Conservation (phyloP, 2,888 invertebrate species). For the Thera britannica region DNA sequence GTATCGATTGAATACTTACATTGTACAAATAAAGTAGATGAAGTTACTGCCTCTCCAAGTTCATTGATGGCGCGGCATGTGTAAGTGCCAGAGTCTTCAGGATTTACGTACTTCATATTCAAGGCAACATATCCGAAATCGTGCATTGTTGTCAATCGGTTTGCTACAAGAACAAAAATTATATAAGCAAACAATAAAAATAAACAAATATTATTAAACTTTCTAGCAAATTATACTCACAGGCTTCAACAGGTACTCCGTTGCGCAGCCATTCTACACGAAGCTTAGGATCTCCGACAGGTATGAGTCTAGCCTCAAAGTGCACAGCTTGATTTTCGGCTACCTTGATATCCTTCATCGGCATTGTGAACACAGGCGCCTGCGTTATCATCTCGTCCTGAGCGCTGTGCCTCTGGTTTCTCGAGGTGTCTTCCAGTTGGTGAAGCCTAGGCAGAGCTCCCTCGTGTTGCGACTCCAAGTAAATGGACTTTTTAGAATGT, state of each 20-base stretch:
- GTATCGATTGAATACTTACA: conserved; percentile 82
- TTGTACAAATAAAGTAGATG: conserved; percentile 95
- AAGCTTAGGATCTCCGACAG: conserved; percentile 96
- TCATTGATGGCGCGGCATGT: conserved; percentile 97
- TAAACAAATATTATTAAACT: background rate
- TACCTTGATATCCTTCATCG: conserved; percentile 93
- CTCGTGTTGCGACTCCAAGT: conserved; percentile 94
- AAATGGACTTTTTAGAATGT: conserved; percentile 93
- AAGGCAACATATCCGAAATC: conserved; percentile 99
- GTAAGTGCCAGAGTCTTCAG: conserved; percentile 98
- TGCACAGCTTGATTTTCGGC: conserved; percentile 97
- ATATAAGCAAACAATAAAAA: no score
- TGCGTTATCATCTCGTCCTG: conserved; percentile 93
- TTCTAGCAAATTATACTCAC: conserved; percentile 77
- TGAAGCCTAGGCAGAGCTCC: conserved; percentile 92
- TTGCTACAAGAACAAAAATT: conserved; percentile 83
- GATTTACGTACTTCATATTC: conserved; percentile 97
- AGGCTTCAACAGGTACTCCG: conserved; percentile 95
- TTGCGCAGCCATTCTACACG: conserved; percentile 97
- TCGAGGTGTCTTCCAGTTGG: conserved; percentile 92
- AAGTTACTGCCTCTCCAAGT: conserved; percentile 97
- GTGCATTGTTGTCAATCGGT: conserved; percentile 96
- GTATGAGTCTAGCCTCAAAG: conserved; percentile 96
- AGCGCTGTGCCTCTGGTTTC: conserved; percentile 89
- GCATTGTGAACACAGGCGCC: conserved; percentile 96